A percentile compares a stretch with the other conserved stretches of the same genome.
Evolutionary conservation across 2,888 invertebrate species (phyloP).

Genomic region (Bibio marci): DNA sequence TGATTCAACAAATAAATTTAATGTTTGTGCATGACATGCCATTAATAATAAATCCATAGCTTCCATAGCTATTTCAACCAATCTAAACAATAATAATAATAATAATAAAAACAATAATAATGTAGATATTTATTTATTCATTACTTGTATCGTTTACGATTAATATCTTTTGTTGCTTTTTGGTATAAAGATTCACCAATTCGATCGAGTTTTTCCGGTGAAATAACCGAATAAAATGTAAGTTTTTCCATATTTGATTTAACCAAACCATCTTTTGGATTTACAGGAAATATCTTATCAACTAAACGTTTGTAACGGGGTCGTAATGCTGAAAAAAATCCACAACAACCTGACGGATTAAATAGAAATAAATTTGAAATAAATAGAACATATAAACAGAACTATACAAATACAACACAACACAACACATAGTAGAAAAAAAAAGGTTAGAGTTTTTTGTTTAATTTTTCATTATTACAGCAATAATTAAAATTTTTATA

Average conservation of each 20-base stretch:
- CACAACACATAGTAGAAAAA: too few species aligned
- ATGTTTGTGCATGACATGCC: conserved; percentile 91
- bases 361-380: too few species aligned
- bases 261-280: conserved; percentile 88
- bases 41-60: conserved; percentile 92
- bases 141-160: conserved; percentile 73
- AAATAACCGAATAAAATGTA: conserved; percentile 92
- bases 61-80: conserved; percentile 94
- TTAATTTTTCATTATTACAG: background rate
- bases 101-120: conserved; percentile 3
- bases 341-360: conserved; percentile 88
- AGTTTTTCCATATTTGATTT: conserved; percentile 98
- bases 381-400: too few species aligned
- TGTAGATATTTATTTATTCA: conserved; percentile 20
- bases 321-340: conserved; percentile 78
- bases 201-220: conserved; percentile 93
- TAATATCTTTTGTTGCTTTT: conserved; percentile 76
- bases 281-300: conserved; percentile 93
- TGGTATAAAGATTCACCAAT: conserved; percentile 95
- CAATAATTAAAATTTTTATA: background rate
- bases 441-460: background rate
- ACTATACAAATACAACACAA: too few species aligned
- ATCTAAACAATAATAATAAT: conserved; percentile 34
- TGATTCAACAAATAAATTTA: conserved; percentile 96
- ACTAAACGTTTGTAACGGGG: conserved; percentile 94